Evolutionary conservation across 2,888 invertebrate species (phyloP).

Genomic region (Notodonta ziczac): DNA sequence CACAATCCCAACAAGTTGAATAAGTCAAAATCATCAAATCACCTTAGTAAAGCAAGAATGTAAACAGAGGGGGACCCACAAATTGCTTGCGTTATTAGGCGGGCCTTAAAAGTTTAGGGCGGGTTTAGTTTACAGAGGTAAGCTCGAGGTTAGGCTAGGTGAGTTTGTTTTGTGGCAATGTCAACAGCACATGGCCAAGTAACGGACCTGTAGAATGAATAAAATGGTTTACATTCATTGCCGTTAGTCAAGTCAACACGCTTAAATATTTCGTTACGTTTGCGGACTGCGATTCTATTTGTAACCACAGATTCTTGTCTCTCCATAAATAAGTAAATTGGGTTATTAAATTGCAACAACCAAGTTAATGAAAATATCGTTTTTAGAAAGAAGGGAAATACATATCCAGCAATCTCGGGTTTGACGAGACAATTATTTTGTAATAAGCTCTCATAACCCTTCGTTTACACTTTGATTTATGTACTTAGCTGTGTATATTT

Average conservation of each 20-base stretch:
- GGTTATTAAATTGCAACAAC: background rate
- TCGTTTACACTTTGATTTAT: too few species aligned
- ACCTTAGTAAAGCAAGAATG: conserved; percentile 77
- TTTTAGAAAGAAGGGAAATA: too few species aligned
- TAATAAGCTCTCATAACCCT: too few species aligned
- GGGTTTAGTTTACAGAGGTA: conserved; percentile 79
- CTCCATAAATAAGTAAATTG: background rate
- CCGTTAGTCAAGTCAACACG: conserved; percentile 5
- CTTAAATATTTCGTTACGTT: conserved; percentile 11
- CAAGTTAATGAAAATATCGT: too few species aligned
- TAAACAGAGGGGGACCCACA: conserved; percentile 79
- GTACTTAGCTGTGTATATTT: too few species aligned
- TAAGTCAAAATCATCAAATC: conserved; percentile 84
- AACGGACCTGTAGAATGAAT: conserved; percentile 46
- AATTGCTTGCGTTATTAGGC: conserved; percentile 82
- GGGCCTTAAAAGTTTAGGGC: conserved; percentile 81
- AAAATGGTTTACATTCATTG: conserved; percentile 30
- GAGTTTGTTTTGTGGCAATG: conserved; percentile 75
- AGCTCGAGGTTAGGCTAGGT: conserved; percentile 68
- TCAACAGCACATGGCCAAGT: conserved; percentile 66
- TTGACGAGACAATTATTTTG: too few species aligned
- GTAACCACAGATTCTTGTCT: background rate
- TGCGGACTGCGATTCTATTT: background rate
- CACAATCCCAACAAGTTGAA: conserved; percentile 70
- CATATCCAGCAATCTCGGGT: too few species aligned